Base-by-base conservation (phyloP, 2,888 invertebrate genomes). In the Agonopterix arenella region DNA sequence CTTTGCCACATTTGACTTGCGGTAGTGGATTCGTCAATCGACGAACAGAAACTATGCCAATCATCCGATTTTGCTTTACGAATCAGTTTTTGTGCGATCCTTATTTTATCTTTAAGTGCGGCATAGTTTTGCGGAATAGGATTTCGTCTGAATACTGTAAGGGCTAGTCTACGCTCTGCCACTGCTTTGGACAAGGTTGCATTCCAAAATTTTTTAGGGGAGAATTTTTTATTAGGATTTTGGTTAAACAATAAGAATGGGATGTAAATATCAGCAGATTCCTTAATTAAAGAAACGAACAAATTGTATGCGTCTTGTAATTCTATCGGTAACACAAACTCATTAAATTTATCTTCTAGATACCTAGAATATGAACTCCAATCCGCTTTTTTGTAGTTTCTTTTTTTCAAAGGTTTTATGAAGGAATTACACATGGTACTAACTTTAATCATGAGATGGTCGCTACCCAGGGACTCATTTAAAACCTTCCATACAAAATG, bases 201-300 rank as follows among this genome's bases (percentile, higher is more conserved):
- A 38, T 49, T 57, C 64, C 65, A 68, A 45, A 62, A 68, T 4
- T 53, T 48, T 53, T 63, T 64, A 0, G 60, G 59, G 1, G 4
- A 45, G 51, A 65, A 64, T 4, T 51, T 56, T 18, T 3, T 45
- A 4, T 10, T n/a, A 0, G 61, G 56, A 45, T 61, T 52, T 11
- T 45, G 9, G 48, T 49, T 47, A 8, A 54, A 28, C 46, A 57
- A 59, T 38, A 52, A 48, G 7, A 8, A 37, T 1, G 61, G 59
- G 11, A 62, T 65, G 46, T 45, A 10, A 9, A 16, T 38, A 18
- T 58, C 50, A 0, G 60, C 62, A 0, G 58, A 50, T 8, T 13
- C 7, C 11, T 53, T 50, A 10, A 58, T 46, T 13, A 18, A 8
- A 11, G 42, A 5, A 16, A 51, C 11, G 37, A 56, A 55, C 4